Evolutionary conservation across 2,797 vertebrate genomes (phyloP), one percentile per base, ranked within the genome.

Genomic region (Chaenodraco wilsoni): DNA sequence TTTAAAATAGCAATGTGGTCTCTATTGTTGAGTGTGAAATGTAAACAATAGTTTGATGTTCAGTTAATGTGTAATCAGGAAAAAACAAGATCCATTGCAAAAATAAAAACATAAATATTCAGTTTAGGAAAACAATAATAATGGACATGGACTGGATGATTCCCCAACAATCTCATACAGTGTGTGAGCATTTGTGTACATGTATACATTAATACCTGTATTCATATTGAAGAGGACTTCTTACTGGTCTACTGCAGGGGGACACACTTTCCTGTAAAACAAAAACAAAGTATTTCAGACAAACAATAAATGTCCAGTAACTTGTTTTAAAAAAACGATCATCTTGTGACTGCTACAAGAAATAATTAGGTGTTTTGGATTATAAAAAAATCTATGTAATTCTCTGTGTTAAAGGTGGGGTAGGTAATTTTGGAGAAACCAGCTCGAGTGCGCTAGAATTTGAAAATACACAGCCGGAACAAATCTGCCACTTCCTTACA

Each of bases 221-320:
- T 99, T 98, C 98, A 99, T 99, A 92, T 83, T 96, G 95, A 95
- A 89, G 85, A 86, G 88, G 84, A 89, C 87, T 87, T 94, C 93
- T 95, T 91, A 92, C 74, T 82, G 94, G 91, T 95, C 88, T 81
- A 89, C 88, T 85, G 91, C 91, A 94, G 89, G 84, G 91, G 84
- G 90, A 95, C 92, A 93, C 95, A 93, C 93, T 94, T 91, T 96
- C 96, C 94, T 95, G 89, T 9, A 87, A 89, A 69, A 78, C 8
- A 83, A 57, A 72, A 44, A 56, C 12, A 48, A 40, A 40, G 27
- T 19, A 33, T 40, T 59, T 79, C 3, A 76, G 16, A 54, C n/a
- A 51, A 21, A 62, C 5, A 61, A 64, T 21, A 16, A 57, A 60
- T 3, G 0, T 62, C 3, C 3, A 50, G 45, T 14, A 19, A 68